phyloP scores from a whole-genome alignment of 1,140 invertebrate genomes.

The Leptoteleia sp. region DNA sequence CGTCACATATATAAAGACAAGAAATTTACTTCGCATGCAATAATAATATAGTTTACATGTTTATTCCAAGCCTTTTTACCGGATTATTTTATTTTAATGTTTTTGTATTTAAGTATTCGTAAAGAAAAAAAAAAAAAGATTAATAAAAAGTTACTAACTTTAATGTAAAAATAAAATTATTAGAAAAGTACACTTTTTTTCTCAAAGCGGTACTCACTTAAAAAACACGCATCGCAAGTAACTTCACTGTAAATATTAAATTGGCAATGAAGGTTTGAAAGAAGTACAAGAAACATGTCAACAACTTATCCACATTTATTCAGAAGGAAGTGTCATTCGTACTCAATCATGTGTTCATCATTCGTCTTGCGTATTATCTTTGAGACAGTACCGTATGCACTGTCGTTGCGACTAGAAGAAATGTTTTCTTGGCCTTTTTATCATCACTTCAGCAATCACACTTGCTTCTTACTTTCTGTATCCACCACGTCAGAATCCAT shows the following conservation, averaged over 20 bases:
- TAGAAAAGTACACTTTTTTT: too few relatives aligned
- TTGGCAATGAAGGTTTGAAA: slow-evolving; percentile 34
- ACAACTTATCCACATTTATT: slow-evolving; percentile 60
- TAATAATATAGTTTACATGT: too few relatives aligned
- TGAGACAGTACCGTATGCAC: slow-evolving; percentile 55
- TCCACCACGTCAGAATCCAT: slow-evolving; percentile 37
- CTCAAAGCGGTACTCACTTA: too few relatives aligned
- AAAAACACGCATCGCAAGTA: too few relatives aligned
- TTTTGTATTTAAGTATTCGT: not conserved
- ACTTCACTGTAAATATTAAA: not conserved
- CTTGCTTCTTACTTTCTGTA: slow-evolving; percentile 56
- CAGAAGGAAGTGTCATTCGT: slow-evolving; percentile 55
- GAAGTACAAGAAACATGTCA: slow-evolving; percentile 31
- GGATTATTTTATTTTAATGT: slow-evolving; percentile 1
- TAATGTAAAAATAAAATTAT: too few relatives aligned
- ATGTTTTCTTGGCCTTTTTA: slow-evolving; percentile 56
- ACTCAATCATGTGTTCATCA: slow-evolving; percentile 45
- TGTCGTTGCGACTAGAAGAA: slow-evolving; percentile 65
- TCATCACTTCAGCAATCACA: slow-evolving; percentile 41
- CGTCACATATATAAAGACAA: slow-evolving; percentile 68
- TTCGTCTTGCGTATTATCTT: slow-evolving; percentile 55
- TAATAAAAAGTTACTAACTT: too few relatives aligned
- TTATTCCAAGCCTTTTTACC: too few relatives aligned
- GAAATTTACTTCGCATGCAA: too few relatives aligned
- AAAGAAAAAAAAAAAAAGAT: too few relatives aligned